Evolutionary conservation across 1,140 invertebrate genomes (phyloP), one percentile per base, ranked within the genome.

Genomic region (Meteorus sp.): DNA sequence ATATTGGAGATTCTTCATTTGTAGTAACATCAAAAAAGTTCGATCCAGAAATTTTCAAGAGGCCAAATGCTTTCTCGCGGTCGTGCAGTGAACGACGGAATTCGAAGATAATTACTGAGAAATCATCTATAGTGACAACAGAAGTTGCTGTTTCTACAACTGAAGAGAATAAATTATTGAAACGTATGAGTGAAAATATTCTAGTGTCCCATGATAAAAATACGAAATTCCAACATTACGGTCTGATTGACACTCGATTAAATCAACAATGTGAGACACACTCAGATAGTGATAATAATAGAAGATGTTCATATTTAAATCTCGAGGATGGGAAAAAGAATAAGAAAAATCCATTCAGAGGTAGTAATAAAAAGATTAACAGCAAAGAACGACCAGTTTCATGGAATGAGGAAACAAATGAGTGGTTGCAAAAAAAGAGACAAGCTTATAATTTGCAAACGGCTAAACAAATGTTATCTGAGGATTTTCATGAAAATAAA

Each of bases 141-240:
- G 44, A 52, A 20, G 17, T 13, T 33, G 13, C 15, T 43, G 65
- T 0, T 50, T 58, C 53, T 5, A 44, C 8, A 61, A n/a, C 69
- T 20, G 44, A 73, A 15, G 67, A 72, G 19, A 64, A 63, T 0
- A 74, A 75, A 63, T 64, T 73, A 3, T 23, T 78, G 0, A 68
- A 64, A 44, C 73, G 73, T 53, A 56, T 76, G 7, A 77, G 67
- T 55, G 69, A 78, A 17, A 79, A 77, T 51, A 75, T 78, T 41
- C 48, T 68, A 22, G 68, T 64, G 29, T 71, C 68, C 11, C 70
- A 75, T 48, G 63, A 72, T 37, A 70, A 70, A 35, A 60, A 66
- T 8, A 72, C 73, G 0, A 77, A 65, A 31, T 78, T 74, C 48
- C 72, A 71, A 50, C 61, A 79, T 63, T 79, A 79, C 59, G 77